Base-by-base conservation (phyloP, 35 echinoderm and acorn worm species). In the Ophioderma brevispina region DNA sequence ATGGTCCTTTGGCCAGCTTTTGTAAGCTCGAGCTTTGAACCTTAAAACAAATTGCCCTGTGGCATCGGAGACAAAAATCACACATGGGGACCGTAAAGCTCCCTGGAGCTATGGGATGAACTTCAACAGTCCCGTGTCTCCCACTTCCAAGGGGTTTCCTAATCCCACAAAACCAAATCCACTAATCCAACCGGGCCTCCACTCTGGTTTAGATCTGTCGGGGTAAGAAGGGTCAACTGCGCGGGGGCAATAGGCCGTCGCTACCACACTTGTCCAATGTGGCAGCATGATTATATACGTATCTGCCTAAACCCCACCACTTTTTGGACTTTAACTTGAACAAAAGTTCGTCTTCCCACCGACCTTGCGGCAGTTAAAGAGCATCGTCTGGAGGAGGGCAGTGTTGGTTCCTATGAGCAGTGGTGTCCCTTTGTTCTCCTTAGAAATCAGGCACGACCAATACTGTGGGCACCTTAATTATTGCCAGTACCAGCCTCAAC, bases 331-430 rank as follows among this genome's bases (percentile, higher is more conserved):
- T 17, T 38, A 90, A 42, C 33, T 80, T 90, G 32, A 31, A 23
- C 6, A 84, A 28, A 91, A 91, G 84, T n/a, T n/a, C 6, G 28
- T 46, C 63, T 75, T 77, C 0, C 89, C 89, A 5, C n/a, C 89
- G 23, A 14, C 4, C 56, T 34, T 77, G 0, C 70, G 38, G 37
- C 89, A 91, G 31, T 78, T 75, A 21, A 50, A 14, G 15, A 91
- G 83, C 11, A n/a, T n/a, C n/a, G 33, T 13, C 52, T 86, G 21
- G 0, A 92, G 28, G 6, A 85, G 31, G 13, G 33, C 63, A 15
- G 90, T 78, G 76, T 92, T 92, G 32, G 90, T 92, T 6, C 90
- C 90, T 3, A 92, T 40, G 2, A 92, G 83, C 4, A 92, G 42
- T 25, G 89, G 90, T 10, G 75, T 36, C 30, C 39, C 38, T n/a